Percentiles rank a stretch among this genome's conserved stretches.
phyloP scores from a whole-genome alignment of 2,888 invertebrate genomes.

The Rhagonycha lutea region DNA sequence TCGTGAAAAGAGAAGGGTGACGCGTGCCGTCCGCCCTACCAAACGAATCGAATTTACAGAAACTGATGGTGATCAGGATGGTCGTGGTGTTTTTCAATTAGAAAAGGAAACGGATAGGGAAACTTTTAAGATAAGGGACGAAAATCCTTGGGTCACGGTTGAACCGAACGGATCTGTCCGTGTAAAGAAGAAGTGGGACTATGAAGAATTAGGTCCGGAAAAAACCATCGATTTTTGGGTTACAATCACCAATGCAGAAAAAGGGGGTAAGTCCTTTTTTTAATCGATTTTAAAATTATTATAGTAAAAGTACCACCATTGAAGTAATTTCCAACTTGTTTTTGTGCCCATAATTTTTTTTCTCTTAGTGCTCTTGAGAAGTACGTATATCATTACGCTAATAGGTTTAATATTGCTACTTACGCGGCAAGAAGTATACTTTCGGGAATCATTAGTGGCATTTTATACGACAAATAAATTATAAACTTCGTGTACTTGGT shows the following conservation, averaged over 20 bases:
- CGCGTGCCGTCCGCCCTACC: slow-evolving; percentile 91
- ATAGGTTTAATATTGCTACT: slow-evolving; percentile 12
- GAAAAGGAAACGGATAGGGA: slow-evolving; percentile 92
- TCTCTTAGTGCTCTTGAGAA: not conserved
- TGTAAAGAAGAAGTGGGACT: slow-evolving; percentile 97
- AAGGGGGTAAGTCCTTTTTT: slow-evolving; percentile 72
- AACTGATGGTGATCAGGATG: slow-evolving; percentile 86
- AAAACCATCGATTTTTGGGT: slow-evolving; percentile 97
- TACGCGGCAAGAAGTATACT: slow-evolving; percentile 5
- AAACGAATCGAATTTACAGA: slow-evolving; percentile 91
- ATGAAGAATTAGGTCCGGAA: slow-evolving; percentile 90
- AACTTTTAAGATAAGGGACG: slow-evolving; percentile 90
- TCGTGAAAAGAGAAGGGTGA: slow-evolving; percentile 78
- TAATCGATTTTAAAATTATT: not conserved
- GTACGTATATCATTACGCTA: slow-evolving; percentile 2
- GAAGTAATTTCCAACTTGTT: not conserved
- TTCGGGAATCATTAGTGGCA: slow-evolving; percentile 5
- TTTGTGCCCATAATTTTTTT: not conserved
- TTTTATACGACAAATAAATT: not conserved
- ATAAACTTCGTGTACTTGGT: not conserved
- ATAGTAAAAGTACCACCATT: not conserved
- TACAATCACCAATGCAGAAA: slow-evolving; percentile 87
- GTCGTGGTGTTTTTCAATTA: slow-evolving; percentile 84
- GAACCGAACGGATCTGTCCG: slow-evolving; percentile 89
- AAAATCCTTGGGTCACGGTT: slow-evolving; percentile 92